Percentiles rank a stretch among this genome's conserved stretches.
These are phyloP conservation scores for Halocaridina rubra DNA, from an alignment of 2,888 invertebrate species.

Conservation along the genomic window DNA sequence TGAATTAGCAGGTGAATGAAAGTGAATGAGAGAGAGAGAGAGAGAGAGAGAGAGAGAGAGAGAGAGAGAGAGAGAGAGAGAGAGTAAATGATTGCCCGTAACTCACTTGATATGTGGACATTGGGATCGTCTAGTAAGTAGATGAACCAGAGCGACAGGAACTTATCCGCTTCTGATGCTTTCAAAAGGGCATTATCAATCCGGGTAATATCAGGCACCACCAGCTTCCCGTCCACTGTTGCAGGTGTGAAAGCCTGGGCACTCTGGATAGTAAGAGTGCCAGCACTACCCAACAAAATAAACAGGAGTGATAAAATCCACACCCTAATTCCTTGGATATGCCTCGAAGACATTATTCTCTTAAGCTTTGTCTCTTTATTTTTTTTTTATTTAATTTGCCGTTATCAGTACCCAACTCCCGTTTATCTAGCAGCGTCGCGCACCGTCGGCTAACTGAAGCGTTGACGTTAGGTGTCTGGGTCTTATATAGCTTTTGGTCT, in stretches of 20 bases:
- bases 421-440: neutral
- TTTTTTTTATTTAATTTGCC: no score
- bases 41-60: neutral
- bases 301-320: neutral
- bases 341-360: neutral
- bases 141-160: conserved; percentile 62
- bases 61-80: neutral
- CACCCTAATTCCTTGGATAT: neutral
- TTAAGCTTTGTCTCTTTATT: no score
- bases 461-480: neutral
- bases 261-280: neutral
- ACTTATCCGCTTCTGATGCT: conserved; percentile 48
- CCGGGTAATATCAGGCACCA: conserved; percentile 52
- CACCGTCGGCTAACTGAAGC: conserved; percentile 25
- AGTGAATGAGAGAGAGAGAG: neutral
- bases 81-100: neutral
- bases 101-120: conserved; percentile 55
- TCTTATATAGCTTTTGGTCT: neutral
- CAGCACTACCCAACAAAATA: neutral
- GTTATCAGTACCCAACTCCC: no score
- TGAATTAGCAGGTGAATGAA: neutral
- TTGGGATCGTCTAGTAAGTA: conserved; percentile 42
- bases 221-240: conserved; percentile 28
- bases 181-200: conserved; percentile 43
- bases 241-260: conserved; percentile 13